Evolutionary conservation across 2,113 vertebrate species (phyloP).

Genomic region (Triplophysa rosa): DNA sequence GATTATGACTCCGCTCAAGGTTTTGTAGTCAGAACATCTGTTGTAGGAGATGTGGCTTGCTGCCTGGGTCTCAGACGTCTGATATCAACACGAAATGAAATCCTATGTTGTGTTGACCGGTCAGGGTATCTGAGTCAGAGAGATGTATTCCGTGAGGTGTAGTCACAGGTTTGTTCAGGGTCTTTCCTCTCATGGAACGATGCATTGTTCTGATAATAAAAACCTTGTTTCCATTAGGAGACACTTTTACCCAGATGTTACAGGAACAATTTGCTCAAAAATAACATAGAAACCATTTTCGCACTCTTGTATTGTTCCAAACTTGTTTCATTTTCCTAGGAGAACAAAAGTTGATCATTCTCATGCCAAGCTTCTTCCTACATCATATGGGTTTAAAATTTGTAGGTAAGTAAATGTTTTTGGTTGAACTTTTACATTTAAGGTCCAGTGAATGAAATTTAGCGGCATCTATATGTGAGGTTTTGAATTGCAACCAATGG

Average conservation of each 20-base stretch:
- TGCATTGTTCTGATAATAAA: conserved; percentile 29
- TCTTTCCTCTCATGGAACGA: background rate
- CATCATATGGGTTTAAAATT: no score
- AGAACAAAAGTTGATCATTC: background rate
- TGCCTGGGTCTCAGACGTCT: conserved; percentile 36
- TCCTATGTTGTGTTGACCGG: conserved; percentile 25
- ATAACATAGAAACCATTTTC: no score
- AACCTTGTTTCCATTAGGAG: background rate
- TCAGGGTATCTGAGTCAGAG: conserved; percentile 21
- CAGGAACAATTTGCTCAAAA: no score
- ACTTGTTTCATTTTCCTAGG: no score
- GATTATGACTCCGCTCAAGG: background rate
- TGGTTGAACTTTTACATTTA: no score
- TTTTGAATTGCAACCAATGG: no score
- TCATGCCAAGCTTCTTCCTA: no score
- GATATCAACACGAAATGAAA: conserved; percentile 20
- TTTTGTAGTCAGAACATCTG: conserved; percentile 8
- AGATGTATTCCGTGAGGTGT: background rate
- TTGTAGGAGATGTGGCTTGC: background rate
- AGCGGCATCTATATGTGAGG: no score
- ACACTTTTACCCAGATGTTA: background rate
- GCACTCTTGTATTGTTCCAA: no score
- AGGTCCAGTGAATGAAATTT: no score
- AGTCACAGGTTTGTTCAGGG: conserved; percentile 26
- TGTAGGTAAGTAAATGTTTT: no score